Conservation (phyloP, 2,888 invertebrate species). For the Sepioteuthis lessoniana region DNA sequence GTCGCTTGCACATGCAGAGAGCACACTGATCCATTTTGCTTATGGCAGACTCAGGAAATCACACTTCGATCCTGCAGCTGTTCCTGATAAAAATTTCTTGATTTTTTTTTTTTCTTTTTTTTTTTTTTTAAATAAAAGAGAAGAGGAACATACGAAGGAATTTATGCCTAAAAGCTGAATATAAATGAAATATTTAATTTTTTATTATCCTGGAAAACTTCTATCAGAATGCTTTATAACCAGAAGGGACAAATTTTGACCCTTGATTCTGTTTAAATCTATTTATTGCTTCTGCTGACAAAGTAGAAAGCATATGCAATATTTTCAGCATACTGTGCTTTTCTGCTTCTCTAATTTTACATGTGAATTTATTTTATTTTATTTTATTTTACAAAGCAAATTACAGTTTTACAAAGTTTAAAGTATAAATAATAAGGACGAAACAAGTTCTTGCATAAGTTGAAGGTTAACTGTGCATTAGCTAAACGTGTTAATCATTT, state of each 20-base stretch:
- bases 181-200: neutral
- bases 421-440: too few relatives aligned
- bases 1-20: neutral
- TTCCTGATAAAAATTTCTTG: constrained; percentile 8
- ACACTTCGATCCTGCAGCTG: constrained; percentile 5
- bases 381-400: too few relatives aligned
- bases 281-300: neutral
- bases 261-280: neutral
- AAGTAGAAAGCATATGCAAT: neutral
- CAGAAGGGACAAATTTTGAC: neutral
- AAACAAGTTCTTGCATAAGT: too few relatives aligned
- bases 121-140: neutral
- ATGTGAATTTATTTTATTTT: neutral
- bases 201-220: neutral
- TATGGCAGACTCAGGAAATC: neutral
- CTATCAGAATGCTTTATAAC: neutral
- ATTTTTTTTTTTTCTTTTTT: neutral
- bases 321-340: neutral
- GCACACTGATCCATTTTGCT: neutral
- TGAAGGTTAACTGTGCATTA: too few relatives aligned
- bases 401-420: too few relatives aligned
- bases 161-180: constrained; percentile 4
- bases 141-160: neutral
- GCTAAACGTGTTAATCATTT: too few relatives aligned
- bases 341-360: neutral